Conservation (phyloP, 30 jellyfish, hydroid and myxozoan genomes). For the Aurelia sp. region DNA sequence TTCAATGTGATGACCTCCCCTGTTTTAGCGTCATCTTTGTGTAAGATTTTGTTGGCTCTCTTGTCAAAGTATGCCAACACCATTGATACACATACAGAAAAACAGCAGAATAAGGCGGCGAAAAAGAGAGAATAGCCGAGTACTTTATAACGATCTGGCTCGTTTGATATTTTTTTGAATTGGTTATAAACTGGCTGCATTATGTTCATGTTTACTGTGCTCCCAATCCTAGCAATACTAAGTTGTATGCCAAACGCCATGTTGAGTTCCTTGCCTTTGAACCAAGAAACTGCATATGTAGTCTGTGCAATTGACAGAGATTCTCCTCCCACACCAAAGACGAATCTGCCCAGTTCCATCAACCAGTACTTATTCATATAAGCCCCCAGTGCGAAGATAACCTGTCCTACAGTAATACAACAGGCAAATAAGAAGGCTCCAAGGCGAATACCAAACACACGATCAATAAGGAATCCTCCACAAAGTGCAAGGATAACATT, state of each 20-base stretch:
- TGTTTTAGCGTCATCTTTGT: conserved; percentile 84
- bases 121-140: conserved; percentile 83
- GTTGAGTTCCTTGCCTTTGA: conserved; percentile 91
- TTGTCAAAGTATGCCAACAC: conserved; percentile 82
- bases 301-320: conserved; percentile 94
- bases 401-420: conserved; percentile 84
- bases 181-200: conserved; percentile 80
- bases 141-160: conserved; percentile 31
- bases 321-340: conserved; percentile 98
- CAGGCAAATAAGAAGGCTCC: conserved; percentile 83
- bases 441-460: conserved; percentile 91
- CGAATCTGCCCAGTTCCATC: conserved; percentile 93
- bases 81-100: conserved; percentile 76
- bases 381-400: conserved; percentile 89
- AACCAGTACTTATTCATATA: conserved; percentile 57
- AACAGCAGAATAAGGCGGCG: conserved; percentile 71
- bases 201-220: conserved; percentile 97
- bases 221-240: conserved; percentile 95
- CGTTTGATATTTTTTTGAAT: conserved; percentile 7
- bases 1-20: conserved; percentile 88
- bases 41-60: conserved; percentile 83
- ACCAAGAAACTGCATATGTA: conserved; percentile 96
- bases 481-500: conserved; percentile 87
- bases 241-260: conserved; percentile 93
- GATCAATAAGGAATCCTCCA: conserved; percentile 94